Base-by-base conservation (phyloP, 1,140 invertebrate genomes). In the Calosoma granatense region DNA sequence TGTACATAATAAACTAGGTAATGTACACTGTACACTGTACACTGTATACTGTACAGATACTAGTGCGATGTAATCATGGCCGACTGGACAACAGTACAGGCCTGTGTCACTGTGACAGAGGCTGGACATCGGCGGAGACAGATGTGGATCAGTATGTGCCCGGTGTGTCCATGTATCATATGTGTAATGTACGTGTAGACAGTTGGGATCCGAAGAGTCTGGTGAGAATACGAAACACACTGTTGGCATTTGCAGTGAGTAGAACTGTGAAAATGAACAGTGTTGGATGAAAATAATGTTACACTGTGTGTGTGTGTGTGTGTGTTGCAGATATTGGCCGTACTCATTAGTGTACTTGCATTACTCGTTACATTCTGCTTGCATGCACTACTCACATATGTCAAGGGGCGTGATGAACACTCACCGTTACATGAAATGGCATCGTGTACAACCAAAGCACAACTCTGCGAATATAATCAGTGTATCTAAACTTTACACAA, bases 141-240 rank as follows among this genome's bases (percentile, higher is more conserved):
- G 60, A 65, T 19, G 57, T 61, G 41, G 57, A 60, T 12, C 9
- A 47, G 3, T 60, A 39, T 52, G 14, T 23, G 2, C 61, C 64
- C 0, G 63, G 61, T 20, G 55, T 68, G 14, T 56, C 63, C 15
- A 51, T 57, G 1, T 63, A 63, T 53, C 68, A 70, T 56, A 68
- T 70, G 66, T 70, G 68, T 56, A 70, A 68, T 51, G 65, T 68
- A 1, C 58, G 62, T 52, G 36, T 61, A 6, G 56, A 53, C 22
- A 61, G 58, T 54, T 67, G 65, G 65, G 55, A 64, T 30, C 51
- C 56, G 22, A 54, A 56, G 12, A 23, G 52, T 39, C 23, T 56
- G 17, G 51, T 41, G 14, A 54, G 53, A 26, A 20, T 60, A 4
- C 57, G 56, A 43, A 17, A 54, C 14, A 55, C 56, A 26, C 36